Conservation (phyloP, 2,797 vertebrate species). For the Triplophysa bombifrons region DNA sequence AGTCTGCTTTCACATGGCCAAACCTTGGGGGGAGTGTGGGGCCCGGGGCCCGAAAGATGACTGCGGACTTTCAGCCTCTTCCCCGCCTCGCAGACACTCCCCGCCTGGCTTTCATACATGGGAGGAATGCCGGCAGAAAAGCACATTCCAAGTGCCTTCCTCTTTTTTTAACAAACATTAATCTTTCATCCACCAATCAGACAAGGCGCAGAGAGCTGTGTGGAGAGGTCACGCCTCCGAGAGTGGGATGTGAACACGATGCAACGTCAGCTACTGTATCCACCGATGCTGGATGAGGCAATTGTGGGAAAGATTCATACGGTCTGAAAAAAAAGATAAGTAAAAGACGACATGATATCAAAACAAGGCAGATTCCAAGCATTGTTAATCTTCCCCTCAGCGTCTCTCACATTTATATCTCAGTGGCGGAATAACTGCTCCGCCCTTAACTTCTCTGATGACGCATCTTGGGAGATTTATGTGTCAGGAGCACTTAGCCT, state of each 20-base stretch:
- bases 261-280: conserved; percentile 34
- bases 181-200: conserved; percentile 38
- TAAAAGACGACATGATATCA: conserved; percentile 1
- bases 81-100: conserved; percentile 66
- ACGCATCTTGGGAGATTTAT: conserved; percentile 9
- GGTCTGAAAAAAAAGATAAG: background rate
- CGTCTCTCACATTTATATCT: conserved; percentile 8
- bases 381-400: conserved; percentile 24
- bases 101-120: conserved; percentile 70
- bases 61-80: conserved; percentile 72
- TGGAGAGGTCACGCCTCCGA: conserved; percentile 5
- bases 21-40: conserved; percentile 62
- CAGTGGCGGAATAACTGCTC: conserved; percentile 12
- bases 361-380: conserved; percentile 15
- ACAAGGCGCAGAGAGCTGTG: background rate
- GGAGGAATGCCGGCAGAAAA: conserved; percentile 69
- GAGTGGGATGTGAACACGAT: conserved; percentile 14
- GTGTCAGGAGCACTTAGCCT: background rate
- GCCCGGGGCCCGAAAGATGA: conserved; percentile 67
- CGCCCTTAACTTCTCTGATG: conserved; percentile 18
- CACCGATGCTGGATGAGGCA: conserved; percentile 10
- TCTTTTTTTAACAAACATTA: conserved; percentile 34
- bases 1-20: conserved; percentile 73
- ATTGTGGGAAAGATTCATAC: conserved; percentile 16
- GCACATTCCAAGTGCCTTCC: conserved; percentile 40